phyloP scores from a whole-genome alignment of 2,113 vertebrate species.

The Pyxicephalus adspersus region DNA sequence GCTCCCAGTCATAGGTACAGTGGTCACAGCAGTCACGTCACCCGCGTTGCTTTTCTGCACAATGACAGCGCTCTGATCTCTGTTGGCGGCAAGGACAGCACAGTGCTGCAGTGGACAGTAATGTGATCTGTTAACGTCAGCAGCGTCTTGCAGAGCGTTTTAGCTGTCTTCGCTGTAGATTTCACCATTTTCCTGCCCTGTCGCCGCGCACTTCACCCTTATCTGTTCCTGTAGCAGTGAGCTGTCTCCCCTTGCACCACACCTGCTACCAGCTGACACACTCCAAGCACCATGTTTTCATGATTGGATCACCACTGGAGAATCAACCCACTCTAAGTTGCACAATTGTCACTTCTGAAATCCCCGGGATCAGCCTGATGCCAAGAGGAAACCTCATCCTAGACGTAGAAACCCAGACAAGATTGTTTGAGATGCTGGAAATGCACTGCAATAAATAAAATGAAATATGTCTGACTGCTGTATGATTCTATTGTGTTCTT shows the following conservation, averaged over 20 bases:
- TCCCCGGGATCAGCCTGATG: too few species aligned
- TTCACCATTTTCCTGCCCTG: neutral
- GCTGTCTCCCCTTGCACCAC: neutral
- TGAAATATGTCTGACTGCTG: too few species aligned
- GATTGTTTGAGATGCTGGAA: too few species aligned
- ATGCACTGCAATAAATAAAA: too few species aligned
- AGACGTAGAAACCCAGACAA: too few species aligned
- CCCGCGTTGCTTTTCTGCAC: slow-evolving; percentile 87
- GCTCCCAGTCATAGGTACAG: slow-evolving; percentile 81
- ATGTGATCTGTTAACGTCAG: slow-evolving; percentile 64
- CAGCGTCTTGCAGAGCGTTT: neutral
- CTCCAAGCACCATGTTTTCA: too few species aligned
- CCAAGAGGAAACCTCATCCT: too few species aligned
- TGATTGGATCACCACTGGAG: too few species aligned
- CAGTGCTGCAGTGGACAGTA: slow-evolving; percentile 86
- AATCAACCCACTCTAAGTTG: too few species aligned
- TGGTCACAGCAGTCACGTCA: slow-evolving; percentile 96
- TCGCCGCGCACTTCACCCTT: neutral
- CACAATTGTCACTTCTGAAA: too few species aligned
- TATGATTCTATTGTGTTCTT: too few species aligned
- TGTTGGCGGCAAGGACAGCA: slow-evolving; percentile 88
- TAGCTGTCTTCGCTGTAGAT: neutral
- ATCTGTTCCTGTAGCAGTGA: neutral
- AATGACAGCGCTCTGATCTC: slow-evolving; percentile 81
- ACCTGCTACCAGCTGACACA: neutral